Conservation (phyloP, 37 sponge, comb jelly and placozoan species). For the Axinella damicornis region DNA sequence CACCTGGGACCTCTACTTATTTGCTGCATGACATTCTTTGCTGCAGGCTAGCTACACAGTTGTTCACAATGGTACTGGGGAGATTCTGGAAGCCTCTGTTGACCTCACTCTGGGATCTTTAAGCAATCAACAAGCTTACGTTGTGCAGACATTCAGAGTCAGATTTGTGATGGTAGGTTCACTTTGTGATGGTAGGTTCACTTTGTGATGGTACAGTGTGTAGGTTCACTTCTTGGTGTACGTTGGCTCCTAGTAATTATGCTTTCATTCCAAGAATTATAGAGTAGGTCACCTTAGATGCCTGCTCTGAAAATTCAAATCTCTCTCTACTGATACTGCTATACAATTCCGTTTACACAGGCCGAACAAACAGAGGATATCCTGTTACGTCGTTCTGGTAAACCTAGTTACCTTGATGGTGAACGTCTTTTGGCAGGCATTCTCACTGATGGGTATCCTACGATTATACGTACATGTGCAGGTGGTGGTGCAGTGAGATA, state of each 20-base stretch:
- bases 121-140: neutral
- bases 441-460: slow-evolving; percentile 21
- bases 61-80: slow-evolving; percentile 28
- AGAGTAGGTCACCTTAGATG: too few species aligned
- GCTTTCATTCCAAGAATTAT: too few species aligned
- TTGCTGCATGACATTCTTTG: too few species aligned
- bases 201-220: neutral
- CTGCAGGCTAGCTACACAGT: slow-evolving; percentile 8
- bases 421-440: slow-evolving; percentile 13
- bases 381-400: slow-evolving; percentile 24
- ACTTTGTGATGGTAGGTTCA: neutral
- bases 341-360: too few species aligned
- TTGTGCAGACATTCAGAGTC: slow-evolving; percentile 13
- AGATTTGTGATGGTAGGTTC: neutral
- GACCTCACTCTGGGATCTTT: slow-evolving; percentile 1
- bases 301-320: too few species aligned
- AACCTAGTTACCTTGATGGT: slow-evolving; percentile 43
- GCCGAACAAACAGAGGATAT: neutral
- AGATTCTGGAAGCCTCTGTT: neutral
- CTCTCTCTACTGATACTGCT: too few species aligned
- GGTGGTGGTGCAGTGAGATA: too few species aligned
- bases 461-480: neutral
- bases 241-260: too few species aligned
- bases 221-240: neutral
- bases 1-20: too few species aligned